phyloP scores from a whole-genome alignment of 1,140 invertebrate genomes.

The Drosophila persimilis region DNA sequence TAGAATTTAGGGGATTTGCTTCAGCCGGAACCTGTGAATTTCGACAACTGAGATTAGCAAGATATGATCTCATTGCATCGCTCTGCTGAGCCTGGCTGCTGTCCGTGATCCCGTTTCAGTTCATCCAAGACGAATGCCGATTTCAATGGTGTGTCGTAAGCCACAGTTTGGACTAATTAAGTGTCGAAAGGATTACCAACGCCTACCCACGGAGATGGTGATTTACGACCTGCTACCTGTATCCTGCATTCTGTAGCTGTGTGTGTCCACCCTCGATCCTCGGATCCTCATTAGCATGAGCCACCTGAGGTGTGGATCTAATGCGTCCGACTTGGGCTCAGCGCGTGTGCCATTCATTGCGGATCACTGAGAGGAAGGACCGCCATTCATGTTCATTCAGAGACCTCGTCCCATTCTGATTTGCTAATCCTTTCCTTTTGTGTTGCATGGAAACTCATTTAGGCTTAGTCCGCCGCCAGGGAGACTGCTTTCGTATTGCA shows the following conservation, averaged over 20 bases:
- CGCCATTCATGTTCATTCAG: slow-evolving; percentile 32
- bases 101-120: too few species aligned
- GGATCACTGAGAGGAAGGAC: too few species aligned
- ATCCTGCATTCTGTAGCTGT: too few species aligned
- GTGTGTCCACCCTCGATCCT: too few species aligned
- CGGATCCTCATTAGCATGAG: slow-evolving; percentile 51
- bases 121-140: slow-evolving; percentile 38
- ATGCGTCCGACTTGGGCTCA: slow-evolving; percentile 17
- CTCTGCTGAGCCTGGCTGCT: not conserved
- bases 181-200: slow-evolving; percentile 71
- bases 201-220: slow-evolving; percentile 43
- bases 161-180: slow-evolving; percentile 66
- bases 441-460: slow-evolving; percentile 26
- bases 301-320: slow-evolving; percentile 34
- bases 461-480: slow-evolving; percentile 39
- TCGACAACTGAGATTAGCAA: slow-evolving; percentile 33
- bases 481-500: slow-evolving; percentile 57
- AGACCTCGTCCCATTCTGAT: slow-evolving; percentile 48
- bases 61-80: slow-evolving; percentile 34
- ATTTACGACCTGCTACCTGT: slow-evolving; percentile 59
- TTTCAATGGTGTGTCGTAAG: slow-evolving; percentile 35
- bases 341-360: slow-evolving; percentile 42
- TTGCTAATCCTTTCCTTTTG: slow-evolving; percentile 28
- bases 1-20: slow-evolving; percentile 1
- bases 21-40: slow-evolving; percentile 37